Percentiles rank a stretch among this genome's conserved stretches.
These are phyloP conservation scores for Neoarius graeffei DNA, from an alignment of 2,113 vertebrate species.

Conservation along the genomic window DNA sequence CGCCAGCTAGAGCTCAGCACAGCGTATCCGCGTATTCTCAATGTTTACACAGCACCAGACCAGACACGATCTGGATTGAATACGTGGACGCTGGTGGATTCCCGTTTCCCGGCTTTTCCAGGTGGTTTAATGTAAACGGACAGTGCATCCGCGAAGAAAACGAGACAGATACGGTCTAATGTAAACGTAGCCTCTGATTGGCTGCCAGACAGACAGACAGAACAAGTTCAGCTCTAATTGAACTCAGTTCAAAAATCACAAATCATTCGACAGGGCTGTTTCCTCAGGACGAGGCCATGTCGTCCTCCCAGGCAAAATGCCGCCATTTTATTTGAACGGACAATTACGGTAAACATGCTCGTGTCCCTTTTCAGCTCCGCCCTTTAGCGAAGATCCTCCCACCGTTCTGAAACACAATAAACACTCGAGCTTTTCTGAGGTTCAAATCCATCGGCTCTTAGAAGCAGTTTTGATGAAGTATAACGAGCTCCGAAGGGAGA, in stretches of 20 bases:
- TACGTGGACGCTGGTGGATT: too few relatives aligned
- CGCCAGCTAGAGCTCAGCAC: too few relatives aligned
- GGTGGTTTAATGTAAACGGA: too few relatives aligned
- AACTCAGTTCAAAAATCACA: neutral
- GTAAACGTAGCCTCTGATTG: too few relatives aligned
- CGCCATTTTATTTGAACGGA: neutral
- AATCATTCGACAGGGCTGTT: neutral
- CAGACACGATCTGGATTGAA: too few relatives aligned
- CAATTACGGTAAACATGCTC: too few relatives aligned
- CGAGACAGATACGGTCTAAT: too few relatives aligned
- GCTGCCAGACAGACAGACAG: neutral
- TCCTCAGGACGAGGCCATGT: neutral
- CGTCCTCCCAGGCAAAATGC: neutral
- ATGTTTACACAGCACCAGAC: too few relatives aligned
- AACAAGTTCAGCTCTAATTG: neutral
- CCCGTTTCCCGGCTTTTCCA: too few relatives aligned
- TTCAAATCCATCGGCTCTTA: neutral
- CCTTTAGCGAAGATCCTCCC: neutral
- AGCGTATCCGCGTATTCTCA: too few relatives aligned
- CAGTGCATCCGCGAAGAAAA: too few relatives aligned
- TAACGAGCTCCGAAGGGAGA: neutral
- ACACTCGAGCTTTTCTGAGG: neutral
- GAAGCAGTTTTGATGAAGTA: neutral
- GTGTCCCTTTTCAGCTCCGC: conserved; percentile 18
- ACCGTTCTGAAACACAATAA: neutral